Evolutionary conservation across 1,140 invertebrate species (phyloP), one percentile per base, ranked within the genome.

Genomic region (Habropoda laboriosa): DNA sequence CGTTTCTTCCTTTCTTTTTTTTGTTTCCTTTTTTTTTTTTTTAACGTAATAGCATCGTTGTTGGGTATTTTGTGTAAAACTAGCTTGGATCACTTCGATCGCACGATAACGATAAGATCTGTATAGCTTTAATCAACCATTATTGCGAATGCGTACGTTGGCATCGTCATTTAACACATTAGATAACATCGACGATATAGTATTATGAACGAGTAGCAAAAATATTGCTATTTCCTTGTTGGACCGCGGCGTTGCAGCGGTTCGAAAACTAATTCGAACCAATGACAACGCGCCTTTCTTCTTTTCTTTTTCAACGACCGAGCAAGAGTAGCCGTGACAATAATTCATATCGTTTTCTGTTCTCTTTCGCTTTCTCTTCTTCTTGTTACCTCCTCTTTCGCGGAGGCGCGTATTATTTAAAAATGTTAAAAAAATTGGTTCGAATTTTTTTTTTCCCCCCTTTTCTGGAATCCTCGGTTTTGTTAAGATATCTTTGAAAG

Each of bases 141-240:
- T 86, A 86, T 78, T 85, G 82, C 83, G 67, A 73, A 73, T 76
- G 68, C 78, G 49, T 81, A 85, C 64, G 83, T 80, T 77, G 58
- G 78, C 71, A 73, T 71, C 79, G 53, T 57, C 51, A 49, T 63
- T 70, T 78, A 76, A 85, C 75, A 67, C 51, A 83, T 73, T 80
- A 68, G 64, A 72, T 86, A 86, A 86, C 83, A 82, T 82, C 63
- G 76, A 86, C 61, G 83, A 86, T 82, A 85, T 85, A 86, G 70
- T 76, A 86, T 85, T 82, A 86, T 55, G 80, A 86, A 86, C 83
- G 67, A 82, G 85, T 86, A 86, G 85, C 85, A 86, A 86, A 86
- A 86, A 86, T 86, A 86, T 86, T 86, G 85, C 85, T 76, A 74
- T 85, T 82, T 86, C 67, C 80, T 76, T 82, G 66, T 76, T n/a